These are phyloP conservation scores for Parambassis ranga DNA, from an alignment of 2,797 vertebrate species.

Conservation along the genomic window DNA sequence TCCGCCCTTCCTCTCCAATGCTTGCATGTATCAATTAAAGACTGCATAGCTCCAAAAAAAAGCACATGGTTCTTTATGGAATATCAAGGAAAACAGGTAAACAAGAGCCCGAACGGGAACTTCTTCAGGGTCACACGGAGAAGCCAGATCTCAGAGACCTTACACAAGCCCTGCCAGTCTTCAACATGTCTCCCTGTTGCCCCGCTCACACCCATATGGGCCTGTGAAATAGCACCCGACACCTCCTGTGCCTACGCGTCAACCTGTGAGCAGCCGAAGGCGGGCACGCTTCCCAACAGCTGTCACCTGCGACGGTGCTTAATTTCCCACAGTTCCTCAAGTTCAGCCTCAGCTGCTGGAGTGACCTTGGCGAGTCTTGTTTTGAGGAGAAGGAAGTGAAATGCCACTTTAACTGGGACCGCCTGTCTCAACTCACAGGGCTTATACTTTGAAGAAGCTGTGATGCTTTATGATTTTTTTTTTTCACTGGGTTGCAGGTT, in stretches of 20 bases:
- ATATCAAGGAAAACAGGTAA: slow-evolving; percentile 14
- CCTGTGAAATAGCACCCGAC: slow-evolving; percentile 65
- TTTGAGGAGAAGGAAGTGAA: slow-evolving; percentile 11
- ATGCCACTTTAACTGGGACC: slow-evolving; percentile 20
- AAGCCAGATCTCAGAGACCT: slow-evolving; percentile 9
- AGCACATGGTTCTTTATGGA: slow-evolving; percentile 1
- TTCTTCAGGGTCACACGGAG: slow-evolving; percentile 12
- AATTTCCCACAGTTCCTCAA: slow-evolving; percentile 49
- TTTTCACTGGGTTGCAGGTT: slow-evolving; percentile 47
- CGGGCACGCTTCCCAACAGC: slow-evolving; percentile 42
- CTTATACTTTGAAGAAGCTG: slow-evolving; percentile 41
- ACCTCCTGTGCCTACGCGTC: slow-evolving; percentile 55
- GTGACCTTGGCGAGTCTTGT: slow-evolving; percentile 48
- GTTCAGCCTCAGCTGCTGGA: slow-evolving; percentile 29
- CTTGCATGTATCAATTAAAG: slow-evolving; percentile 8
- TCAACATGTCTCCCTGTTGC: slow-evolving; percentile 24
- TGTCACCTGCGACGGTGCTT: slow-evolving; percentile 37
- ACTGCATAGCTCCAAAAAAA: neutral
- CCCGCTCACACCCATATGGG: slow-evolving; percentile 51
- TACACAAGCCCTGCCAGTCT: slow-evolving; percentile 13
- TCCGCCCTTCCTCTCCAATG: slow-evolving; percentile 6
- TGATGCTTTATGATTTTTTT: slow-evolving; percentile 27
- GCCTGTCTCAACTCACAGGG: slow-evolving; percentile 25
- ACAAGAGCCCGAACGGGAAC: slow-evolving; percentile 10
- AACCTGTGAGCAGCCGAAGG: slow-evolving; percentile 45